A percentile compares a stretch with the other conserved stretches of the same genome.
These are phyloP conservation scores for Drosophila pseudotalamancana DNA, from an alignment of 2,888 invertebrate species.

Conservation along the genomic window DNA sequence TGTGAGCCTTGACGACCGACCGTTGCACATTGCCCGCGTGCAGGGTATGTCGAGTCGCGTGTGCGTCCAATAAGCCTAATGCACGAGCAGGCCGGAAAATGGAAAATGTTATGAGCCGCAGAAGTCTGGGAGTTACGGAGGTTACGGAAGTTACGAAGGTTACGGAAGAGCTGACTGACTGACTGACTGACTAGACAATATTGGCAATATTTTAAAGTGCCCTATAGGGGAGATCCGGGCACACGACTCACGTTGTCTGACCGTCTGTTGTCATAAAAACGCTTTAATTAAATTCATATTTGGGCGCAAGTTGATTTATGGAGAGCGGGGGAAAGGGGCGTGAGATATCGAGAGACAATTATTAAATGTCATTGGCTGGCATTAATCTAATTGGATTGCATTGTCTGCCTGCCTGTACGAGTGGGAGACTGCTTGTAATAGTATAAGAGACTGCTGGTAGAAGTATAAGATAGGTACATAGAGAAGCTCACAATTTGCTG, in stretches of 20 bases:
- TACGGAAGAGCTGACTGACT: too few species aligned
- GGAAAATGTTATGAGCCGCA: slow-evolving; percentile 1
- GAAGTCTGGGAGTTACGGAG: background rate
- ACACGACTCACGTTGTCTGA: slow-evolving; percentile 52
- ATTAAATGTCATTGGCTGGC: slow-evolving; percentile 57
- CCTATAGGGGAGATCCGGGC: slow-evolving; percentile 2
- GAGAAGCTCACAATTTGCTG: too few species aligned
- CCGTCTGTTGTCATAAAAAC: slow-evolving; percentile 72
- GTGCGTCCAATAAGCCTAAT: slow-evolving; percentile 77
- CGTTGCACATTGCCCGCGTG: slow-evolving; percentile 60
- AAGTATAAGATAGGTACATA: too few species aligned
- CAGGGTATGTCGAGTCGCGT: slow-evolving; percentile 54
- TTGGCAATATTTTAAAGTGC: slow-evolving; percentile 80
- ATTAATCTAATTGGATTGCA: slow-evolving; percentile 72
- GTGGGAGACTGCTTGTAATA: too few species aligned
- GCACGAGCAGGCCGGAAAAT: slow-evolving; percentile 35
- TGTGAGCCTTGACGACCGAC: slow-evolving; percentile 71
- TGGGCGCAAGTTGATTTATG: slow-evolving; percentile 65
- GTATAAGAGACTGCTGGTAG: too few species aligned
- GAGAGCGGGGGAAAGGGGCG: slow-evolving; percentile 4
- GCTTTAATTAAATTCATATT: slow-evolving; percentile 83
- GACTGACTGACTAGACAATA: slow-evolving; percentile 71
- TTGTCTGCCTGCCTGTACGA: slow-evolving; percentile 6
- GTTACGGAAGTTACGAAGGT: slow-evolving; percentile 32
- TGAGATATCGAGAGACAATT: slow-evolving; percentile 53